These are phyloP conservation scores for Mactromeris polynyma DNA, from an alignment of 2,888 invertebrate species.

Conservation along the genomic window DNA sequence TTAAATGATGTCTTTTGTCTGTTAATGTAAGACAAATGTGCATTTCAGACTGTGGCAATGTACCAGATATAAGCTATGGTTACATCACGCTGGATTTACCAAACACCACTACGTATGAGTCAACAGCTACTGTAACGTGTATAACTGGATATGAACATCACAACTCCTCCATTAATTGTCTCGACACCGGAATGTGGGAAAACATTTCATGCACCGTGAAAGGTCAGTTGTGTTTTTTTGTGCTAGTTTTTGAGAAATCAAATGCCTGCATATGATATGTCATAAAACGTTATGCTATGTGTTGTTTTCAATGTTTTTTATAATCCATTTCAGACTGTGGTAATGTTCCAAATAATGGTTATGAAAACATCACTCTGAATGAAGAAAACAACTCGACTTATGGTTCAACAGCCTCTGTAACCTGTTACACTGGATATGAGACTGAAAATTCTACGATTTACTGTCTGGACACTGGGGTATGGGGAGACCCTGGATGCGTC, in stretches of 20 bases:
- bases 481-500: not conserved
- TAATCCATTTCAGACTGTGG: not conserved
- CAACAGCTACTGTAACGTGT: not conserved
- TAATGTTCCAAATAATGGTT: not conserved
- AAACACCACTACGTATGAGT: not conserved
- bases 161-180: not conserved
- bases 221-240: not conserved
- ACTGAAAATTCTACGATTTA: not conserved
- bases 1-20: no score
- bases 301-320: not conserved
- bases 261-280: not conserved
- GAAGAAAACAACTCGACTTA: not conserved
- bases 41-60: conserved; percentile 13
- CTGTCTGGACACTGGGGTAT: not conserved
- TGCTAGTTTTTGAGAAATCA: not conserved
- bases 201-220: not conserved
- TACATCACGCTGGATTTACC: not conserved
- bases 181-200: conserved; percentile 5
- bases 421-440: not conserved
- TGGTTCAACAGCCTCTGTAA: not conserved
- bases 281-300: not conserved
- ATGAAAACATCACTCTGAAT: not conserved
- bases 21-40: no score
- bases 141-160: not conserved
- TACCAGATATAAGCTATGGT: not conserved